Base-by-base conservation (phyloP, 2,888 invertebrate genomes). In the Epicampocera succincta region DNA sequence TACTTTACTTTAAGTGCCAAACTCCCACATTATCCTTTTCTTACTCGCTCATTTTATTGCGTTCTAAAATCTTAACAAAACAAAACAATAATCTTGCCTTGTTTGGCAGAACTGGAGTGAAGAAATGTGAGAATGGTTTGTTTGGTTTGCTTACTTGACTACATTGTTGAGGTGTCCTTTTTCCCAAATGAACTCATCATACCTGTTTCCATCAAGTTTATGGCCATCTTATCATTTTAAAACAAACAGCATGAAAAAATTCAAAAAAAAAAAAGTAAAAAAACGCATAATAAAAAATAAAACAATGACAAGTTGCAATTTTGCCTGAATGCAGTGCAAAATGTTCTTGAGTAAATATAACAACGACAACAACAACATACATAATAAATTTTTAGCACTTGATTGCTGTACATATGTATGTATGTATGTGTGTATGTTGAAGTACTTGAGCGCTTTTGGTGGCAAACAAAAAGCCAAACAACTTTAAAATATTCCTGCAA, bases 141-240 rank as follows among this genome's bases (percentile, higher is more conserved):
- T 61, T 68, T 58, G 44, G 48, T 65, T 56, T 71, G 3, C 15
- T 50, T 29, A 2, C 44, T 48, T 65, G 48, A 17, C 33, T 42
- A 13, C 72, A 44, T 72, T 72, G 71, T 72, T 78, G 33, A 78
- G 78, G 58, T 78, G 50, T 66, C 71, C 78, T 52, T 72, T 78
- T 72, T 44, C 56, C 56, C 48, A 65, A 65, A 72, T 66, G 65
- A 48, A 58, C 65, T 66, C 58, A 33, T 33, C 33, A 40, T 56
- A 40, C 46, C 54, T 48, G 25, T 69, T 63, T 44, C 12, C 68
- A 44, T n/a, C 46, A 50, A 19, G 1, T 25, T 38, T 40, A 48
- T 5, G 19, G 6, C 42, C 19, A 29, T 33, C 19, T 19, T 3
- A 44, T 13, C 29, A 50, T 72, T 50, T 61, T 9, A 21, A 29